Evolutionary conservation across 2,797 vertebrate species (phyloP), one percentile per base, ranked within the genome.

Genomic region (Mormyrops boulengeri): DNA sequence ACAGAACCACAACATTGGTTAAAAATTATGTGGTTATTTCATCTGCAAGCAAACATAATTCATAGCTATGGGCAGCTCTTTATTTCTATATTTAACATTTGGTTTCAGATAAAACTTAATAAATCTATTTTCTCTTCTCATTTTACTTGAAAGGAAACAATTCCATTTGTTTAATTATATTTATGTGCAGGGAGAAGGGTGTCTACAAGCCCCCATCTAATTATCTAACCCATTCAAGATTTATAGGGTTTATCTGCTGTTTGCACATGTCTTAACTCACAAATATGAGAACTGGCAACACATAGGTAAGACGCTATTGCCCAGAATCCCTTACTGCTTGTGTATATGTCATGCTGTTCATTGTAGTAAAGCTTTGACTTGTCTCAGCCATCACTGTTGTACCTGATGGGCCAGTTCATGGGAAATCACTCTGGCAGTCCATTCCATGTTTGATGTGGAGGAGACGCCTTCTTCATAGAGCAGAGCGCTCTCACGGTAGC

Each of bases 381-480:
- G 30, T 19, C 17, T 77, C 34, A 19, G 38, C 6, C n/a, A 11
- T 26, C 47, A 11, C 52, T 41, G 17, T 49, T 91, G 88, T 85
- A 96, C 96, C 96, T 97, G 96, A 90, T 97, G 96, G n/a, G 96
- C 95, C 77, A 97, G 90, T 62, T 96, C 95, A 87, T 96, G 96
- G 84, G 96, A 94, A 0, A 97, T 91, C 2, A 93, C 0, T 0
- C 0, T 30, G 55, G 91, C 60, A 19, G 96, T 92, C 0, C 0
- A 0, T 89, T 95, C 94, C 91, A 94, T 94, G 38, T 94, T 89
- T 50, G 92, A 5, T 3, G 73, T 26, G 0, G 95, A 95, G 8
- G 95, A 95, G 2, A 94, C 92, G 0, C 88, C 82, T 4, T 94
- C 86, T 14, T 95, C 92, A 34, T 93, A 95, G 6, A 96, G 94